Evolutionary conservation across 2,888 invertebrate genomes (phyloP), one percentile per base, ranked within the genome.

Genomic region (Norana najaformis): DNA sequence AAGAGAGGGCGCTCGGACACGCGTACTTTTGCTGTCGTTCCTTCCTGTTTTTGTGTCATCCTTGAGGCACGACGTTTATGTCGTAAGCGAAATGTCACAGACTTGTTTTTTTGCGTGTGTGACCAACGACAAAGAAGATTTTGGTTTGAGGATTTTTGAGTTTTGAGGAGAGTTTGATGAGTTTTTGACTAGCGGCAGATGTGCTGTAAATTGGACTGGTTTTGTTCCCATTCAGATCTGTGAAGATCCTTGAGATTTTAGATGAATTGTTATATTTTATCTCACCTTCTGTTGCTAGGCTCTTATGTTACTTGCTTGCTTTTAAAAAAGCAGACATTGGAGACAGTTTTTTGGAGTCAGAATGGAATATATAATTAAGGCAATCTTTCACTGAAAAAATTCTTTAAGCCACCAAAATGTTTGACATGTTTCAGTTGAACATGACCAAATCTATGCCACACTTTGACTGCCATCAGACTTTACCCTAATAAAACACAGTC

Each of bases 191-290:
- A 69, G n/a, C 30, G 69, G 69, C 69, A 69, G 69, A 6, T 69
- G n/a, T n/a, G 69, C 69, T n/a, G 69, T 69, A n/a, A 69, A 69
- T n/a, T 2, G n/a, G n/a, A 69, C 69, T 69, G 30, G 69, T 69
- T 69, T 69, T 69, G n/a, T 69, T 69, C n/a, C 30, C n/a, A 69
- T 69, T 69, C 69, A n/a, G n/a, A 69, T 69, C 69, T n/a, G 69
- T 69, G 69, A n/a, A 69, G 69, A 69, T 30, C 8, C 8, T 8
- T 1, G 11, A 8, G 47, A 4, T 47, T 69, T n/a, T 69, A 13
- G n/a, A 69, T 69, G 11, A 69, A 69, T n/a, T 69, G 69, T 30
- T 69, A n/a, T 69, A 69, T 30, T 69, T 69, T 69, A 3, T n/a
- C 16, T 4, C 69, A 69, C 30, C 69, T n/a, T n/a, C 6, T 69